These are phyloP conservation scores for Rhinichthys osculus DNA, from an alignment of 2,797 vertebrate species.

Conservation along the genomic window DNA sequence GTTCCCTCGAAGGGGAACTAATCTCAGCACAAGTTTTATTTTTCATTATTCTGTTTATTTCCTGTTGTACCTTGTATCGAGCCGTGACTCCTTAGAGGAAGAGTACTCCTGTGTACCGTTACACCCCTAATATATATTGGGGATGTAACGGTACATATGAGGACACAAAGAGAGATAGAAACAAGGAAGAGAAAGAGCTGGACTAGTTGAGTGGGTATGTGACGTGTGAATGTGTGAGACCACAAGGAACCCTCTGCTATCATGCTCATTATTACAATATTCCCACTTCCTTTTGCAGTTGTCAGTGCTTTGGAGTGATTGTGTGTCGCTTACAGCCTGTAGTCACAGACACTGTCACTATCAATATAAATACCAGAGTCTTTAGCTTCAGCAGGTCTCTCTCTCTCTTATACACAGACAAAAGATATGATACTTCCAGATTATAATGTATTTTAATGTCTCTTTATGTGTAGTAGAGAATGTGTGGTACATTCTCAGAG, in stretches of 20 bases:
- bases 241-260: slow-evolving; percentile 32
- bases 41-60: no score
- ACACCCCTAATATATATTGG: no score
- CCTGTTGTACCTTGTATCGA: no score
- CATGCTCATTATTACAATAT: slow-evolving; percentile 74
- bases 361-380: slow-evolving; percentile 62
- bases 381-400: slow-evolving; percentile 8
- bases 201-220: slow-evolving; percentile 33
- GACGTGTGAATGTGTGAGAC: slow-evolving; percentile 41
- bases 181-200: slow-evolving; percentile 5
- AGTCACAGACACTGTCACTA: slow-evolving; percentile 70
- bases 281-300: slow-evolving; percentile 72
- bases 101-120: no score
- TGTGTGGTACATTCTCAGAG: neutral
- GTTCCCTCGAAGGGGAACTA: no score
- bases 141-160: no score
- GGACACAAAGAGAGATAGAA: neutral
- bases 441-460: neutral
- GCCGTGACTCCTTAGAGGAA: no score
- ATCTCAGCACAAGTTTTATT: no score
- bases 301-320: slow-evolving; percentile 70
- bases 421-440: no score
- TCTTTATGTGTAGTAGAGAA: neutral
- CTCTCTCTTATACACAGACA: slow-evolving; percentile 39
- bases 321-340: slow-evolving; percentile 64